Evolutionary conservation across 2,113 vertebrate genomes (phyloP).

Genomic region (Etheostoma spectabile): DNA sequence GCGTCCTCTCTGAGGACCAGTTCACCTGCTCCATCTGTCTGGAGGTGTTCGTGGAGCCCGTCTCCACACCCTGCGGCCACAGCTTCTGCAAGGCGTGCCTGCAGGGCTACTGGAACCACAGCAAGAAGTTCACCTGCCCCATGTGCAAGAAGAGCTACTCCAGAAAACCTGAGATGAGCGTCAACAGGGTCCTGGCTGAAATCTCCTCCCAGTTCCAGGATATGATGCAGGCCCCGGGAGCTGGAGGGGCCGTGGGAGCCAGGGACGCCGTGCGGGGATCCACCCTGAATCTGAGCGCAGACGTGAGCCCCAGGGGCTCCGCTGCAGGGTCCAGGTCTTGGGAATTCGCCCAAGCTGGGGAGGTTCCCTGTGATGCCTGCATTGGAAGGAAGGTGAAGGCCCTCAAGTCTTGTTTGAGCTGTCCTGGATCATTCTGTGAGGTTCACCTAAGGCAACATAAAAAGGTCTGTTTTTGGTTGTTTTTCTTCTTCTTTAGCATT

Average conservation of each 20-base stretch:
- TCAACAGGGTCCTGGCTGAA: conserved; percentile 86
- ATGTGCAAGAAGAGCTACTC: conserved; percentile 87
- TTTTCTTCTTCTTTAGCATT: not conserved
- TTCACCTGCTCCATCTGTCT: conserved; percentile 93
- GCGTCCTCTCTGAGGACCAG: conserved; percentile 85
- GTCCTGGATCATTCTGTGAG: conserved; percentile 85
- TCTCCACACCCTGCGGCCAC: conserved; percentile 93
- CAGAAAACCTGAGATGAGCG: conserved; percentile 80
- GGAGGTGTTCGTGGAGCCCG: conserved; percentile 88
- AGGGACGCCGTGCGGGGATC: conserved; percentile 24
- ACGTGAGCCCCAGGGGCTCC: not conserved
- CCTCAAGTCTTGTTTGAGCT: conserved; percentile 84
- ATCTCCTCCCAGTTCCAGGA: conserved; percentile 85
- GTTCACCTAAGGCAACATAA: conserved; percentile 84
- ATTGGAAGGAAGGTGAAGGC: conserved; percentile 85
- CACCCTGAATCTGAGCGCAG: conserved; percentile 34
- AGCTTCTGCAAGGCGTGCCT: conserved; percentile 93
- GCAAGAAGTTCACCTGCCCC: conserved; percentile 84
- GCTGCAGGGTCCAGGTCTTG: not conserved
- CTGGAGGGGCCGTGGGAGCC: not conserved
- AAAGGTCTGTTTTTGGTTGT: conserved; percentile 57
- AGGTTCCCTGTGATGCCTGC: conserved; percentile 86
- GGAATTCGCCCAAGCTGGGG: conserved; percentile 77
- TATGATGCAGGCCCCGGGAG: not conserved
- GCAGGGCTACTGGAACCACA: conserved; percentile 83